Evolutionary conservation across 2,888 invertebrate species (phyloP).

Genomic region (Tortrix viridana): DNA sequence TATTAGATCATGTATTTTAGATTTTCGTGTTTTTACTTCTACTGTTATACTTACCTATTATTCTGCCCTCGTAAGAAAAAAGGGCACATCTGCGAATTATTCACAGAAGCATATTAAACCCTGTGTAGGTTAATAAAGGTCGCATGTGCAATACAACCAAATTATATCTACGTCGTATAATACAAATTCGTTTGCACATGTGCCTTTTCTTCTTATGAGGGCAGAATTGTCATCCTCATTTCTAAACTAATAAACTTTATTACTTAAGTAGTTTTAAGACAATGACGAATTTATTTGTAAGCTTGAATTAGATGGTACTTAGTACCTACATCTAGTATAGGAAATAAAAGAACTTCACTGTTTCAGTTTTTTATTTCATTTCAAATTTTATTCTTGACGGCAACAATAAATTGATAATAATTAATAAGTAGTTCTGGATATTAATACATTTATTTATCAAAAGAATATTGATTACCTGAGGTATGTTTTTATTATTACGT

Average conservation of each 20-base stretch:
- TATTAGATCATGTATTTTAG: background rate
- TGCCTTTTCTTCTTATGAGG: too few species aligned
- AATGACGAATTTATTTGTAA: constrained; percentile 8
- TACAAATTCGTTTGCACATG: too few species aligned
- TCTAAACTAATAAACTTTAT: background rate
- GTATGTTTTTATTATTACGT: constrained; percentile 21
- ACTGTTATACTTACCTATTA: too few species aligned
- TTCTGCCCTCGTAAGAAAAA: too few species aligned
- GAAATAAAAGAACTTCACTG: constrained; percentile 68
- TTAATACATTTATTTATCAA: constrained; percentile 20
- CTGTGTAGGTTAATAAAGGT: too few species aligned
- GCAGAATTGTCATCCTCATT: background rate
- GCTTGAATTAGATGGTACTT: constrained; percentile 2
- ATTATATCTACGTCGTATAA: too few species aligned
- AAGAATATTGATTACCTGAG: constrained; percentile 27
- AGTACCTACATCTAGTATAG: constrained; percentile 31
- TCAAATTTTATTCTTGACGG: constrained; percentile 52
- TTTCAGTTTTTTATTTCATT: constrained; percentile 66
- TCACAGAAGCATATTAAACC: too few species aligned
- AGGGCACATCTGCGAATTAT: too few species aligned
- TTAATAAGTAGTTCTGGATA: constrained; percentile 15
- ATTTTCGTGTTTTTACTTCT: too few species aligned
- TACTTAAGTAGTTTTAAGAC: constrained; percentile 23
- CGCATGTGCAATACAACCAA: too few species aligned
- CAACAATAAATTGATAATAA: constrained; percentile 59